These are phyloP conservation scores for Mesocentrotus franciscanus DNA, from an alignment of 53 echinoderm and acorn worm genomes.

Conservation along the genomic window DNA sequence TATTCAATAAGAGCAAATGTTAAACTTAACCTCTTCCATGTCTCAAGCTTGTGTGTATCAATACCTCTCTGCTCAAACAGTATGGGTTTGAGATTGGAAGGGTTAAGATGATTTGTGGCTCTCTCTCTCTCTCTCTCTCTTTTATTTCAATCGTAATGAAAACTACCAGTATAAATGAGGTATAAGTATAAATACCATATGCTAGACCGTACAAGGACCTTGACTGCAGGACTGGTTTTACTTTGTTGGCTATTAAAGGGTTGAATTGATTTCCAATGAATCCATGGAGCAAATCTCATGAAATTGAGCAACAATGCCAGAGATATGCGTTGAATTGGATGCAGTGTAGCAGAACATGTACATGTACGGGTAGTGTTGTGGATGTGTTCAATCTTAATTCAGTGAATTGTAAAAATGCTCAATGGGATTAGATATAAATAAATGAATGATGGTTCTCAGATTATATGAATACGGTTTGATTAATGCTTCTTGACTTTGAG, in stretches of 20 bases:
- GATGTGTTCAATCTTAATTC: background rate
- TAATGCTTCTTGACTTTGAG: background rate
- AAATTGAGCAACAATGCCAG: constrained; percentile 40
- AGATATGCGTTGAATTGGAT: background rate
- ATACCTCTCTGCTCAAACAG: background rate
- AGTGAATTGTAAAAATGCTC: background rate
- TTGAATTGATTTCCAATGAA: constrained; percentile 14
- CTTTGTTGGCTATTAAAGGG: background rate
- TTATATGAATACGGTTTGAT: background rate
- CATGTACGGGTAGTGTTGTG: background rate
- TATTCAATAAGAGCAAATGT: background rate
- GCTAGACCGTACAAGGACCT: constrained; percentile 4
- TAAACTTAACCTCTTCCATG: background rate
- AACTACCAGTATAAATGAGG: constrained; percentile 25
- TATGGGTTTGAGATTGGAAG: background rate
- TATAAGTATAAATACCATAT: constrained; percentile 19
- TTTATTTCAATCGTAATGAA: constrained; percentile 37
- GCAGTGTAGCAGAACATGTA: constrained; percentile 37
- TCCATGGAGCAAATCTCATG: constrained; percentile 14
- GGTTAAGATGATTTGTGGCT: background rate
- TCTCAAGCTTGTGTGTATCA: background rate
- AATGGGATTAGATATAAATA: background rate
- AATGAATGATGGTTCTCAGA: background rate
- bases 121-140: background rate
- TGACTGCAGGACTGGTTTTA: background rate